phyloP scores from a whole-genome alignment of 2,888 invertebrate genomes.

The Nomada fabriciana region DNA sequence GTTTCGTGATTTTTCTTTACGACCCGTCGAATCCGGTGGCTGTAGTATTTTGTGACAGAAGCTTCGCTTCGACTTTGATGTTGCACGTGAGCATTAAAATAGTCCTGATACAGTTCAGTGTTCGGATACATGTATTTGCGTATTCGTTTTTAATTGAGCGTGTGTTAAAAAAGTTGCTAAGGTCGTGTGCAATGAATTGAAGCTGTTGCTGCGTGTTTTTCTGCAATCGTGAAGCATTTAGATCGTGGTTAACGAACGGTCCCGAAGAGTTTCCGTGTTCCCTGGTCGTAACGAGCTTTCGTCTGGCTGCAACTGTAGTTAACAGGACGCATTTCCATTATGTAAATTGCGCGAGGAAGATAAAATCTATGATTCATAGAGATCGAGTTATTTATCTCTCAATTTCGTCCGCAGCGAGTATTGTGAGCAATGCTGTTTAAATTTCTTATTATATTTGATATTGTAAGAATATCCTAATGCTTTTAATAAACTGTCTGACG shows the following conservation, averaged over 20 bases:
- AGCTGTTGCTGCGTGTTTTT: no score
- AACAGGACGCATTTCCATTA: slow-evolving; percentile 11
- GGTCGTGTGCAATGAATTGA: no score
- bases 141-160: background rate
- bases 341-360: slow-evolving; percentile 20
- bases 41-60: no score
- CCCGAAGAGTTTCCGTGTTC: slow-evolving; percentile 5
- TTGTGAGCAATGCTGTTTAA: no score
- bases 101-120: no score
- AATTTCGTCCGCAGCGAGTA: no score
- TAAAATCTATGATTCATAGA: slow-evolving; percentile 34
- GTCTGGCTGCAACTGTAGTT: background rate
- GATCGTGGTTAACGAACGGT: background rate
- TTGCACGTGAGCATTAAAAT: no score
- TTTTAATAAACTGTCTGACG: no score
- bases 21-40: background rate
- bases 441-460: no score
- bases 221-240: background rate
- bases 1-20: background rate
- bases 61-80: no score
- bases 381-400: background rate
- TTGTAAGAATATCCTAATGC: no score
- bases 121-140: no score
- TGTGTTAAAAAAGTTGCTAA: background rate
- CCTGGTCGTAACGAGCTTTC: background rate